phyloP scores from a whole-genome alignment of 2,113 vertebrate genomes.

The Coreoperca whiteheadi region DNA sequence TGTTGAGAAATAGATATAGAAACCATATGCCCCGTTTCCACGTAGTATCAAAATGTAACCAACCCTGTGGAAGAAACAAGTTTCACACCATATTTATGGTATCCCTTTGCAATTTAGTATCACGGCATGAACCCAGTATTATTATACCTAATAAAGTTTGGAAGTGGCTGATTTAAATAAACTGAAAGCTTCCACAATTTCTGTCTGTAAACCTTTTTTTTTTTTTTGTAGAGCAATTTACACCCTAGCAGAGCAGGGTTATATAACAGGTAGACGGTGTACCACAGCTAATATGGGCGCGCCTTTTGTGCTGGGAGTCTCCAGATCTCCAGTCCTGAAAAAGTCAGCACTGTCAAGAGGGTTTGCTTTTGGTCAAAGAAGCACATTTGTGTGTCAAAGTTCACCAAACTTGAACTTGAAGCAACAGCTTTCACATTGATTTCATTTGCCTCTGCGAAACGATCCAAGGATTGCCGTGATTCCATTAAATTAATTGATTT shows the following conservation, averaged over 20 bases:
- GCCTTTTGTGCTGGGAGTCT: background rate
- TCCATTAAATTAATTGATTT: background rate
- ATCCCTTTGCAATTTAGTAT: background rate
- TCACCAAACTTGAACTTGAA: background rate
- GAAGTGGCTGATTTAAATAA: background rate
- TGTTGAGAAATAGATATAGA: background rate
- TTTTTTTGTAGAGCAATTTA: too few species aligned
- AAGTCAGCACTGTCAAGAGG: background rate
- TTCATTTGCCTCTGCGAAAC: background rate
- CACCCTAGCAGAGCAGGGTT: background rate
- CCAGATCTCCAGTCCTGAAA: background rate
- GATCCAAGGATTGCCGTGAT: background rate
- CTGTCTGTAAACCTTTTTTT: background rate
- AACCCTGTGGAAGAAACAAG: background rate
- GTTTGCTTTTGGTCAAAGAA: background rate
- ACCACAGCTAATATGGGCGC: too few species aligned
- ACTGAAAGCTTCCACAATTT: background rate
- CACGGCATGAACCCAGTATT: background rate
- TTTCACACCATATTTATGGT: too few species aligned
- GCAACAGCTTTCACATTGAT: background rate
- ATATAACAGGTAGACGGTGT: background rate
- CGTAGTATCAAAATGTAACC: background rate
- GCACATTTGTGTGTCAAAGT: background rate
- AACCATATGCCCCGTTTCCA: background rate
- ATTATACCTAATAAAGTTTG: background rate